Conservation (phyloP, 2,113 vertebrate genomes). For the Hystrix cristata region DNA sequence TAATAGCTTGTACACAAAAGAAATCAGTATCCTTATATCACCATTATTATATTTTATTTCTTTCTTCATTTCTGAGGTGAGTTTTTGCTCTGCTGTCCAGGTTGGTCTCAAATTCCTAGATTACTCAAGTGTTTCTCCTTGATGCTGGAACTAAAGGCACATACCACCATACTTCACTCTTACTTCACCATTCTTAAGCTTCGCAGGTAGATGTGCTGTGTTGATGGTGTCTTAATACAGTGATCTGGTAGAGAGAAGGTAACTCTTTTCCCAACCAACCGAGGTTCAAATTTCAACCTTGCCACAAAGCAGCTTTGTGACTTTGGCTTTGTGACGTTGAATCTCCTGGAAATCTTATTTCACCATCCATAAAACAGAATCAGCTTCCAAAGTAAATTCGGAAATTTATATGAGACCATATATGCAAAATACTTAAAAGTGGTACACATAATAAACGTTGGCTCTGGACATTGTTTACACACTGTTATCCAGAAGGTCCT, state of each 20-base stretch:
- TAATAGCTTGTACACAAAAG: neutral
- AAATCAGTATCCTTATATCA: neutral
- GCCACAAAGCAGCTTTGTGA: neutral
- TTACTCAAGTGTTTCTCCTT: neutral
- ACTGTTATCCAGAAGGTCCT: neutral
- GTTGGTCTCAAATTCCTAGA: neutral
- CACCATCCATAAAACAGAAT: neutral
- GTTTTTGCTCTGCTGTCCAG: neutral
- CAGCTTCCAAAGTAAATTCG: neutral
- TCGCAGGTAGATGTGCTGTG: neutral
- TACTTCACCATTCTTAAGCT: neutral
- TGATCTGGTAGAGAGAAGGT: neutral
- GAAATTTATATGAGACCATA: neutral
- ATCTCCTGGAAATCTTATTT: neutral
- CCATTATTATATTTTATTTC: neutral
- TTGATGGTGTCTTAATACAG: neutral
- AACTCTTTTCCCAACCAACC: neutral
- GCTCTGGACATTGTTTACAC: neutral
- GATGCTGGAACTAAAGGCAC: neutral
- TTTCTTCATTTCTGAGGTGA: neutral
- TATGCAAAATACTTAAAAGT: neutral
- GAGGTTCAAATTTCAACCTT: neutral
- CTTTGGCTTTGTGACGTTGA: neutral
- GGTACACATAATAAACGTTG: neutral
- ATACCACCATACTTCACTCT: neutral